A percentile compares a stretch with the other conserved stretches of the same genome.
Evolutionary conservation across 2,888 invertebrate genomes (phyloP).

Genomic region (Aphrophora alni): DNA sequence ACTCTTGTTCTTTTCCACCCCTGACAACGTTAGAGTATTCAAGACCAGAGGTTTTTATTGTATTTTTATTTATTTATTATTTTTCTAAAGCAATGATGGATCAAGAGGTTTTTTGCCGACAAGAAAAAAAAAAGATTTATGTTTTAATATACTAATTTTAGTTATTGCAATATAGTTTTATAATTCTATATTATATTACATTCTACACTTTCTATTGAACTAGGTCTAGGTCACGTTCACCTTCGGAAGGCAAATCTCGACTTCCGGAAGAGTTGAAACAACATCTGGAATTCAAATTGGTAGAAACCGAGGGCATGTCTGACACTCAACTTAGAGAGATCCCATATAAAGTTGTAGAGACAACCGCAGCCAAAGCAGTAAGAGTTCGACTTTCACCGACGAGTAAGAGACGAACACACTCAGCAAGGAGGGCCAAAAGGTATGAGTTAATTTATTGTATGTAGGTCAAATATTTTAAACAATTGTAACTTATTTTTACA

Average conservation of each 20-base stretch:
- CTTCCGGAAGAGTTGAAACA: slow-evolving; percentile 79
- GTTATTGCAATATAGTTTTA: too few relatives aligned
- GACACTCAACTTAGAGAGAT: slow-evolving; percentile 86
- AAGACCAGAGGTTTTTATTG: too few relatives aligned
- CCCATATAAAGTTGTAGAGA: slow-evolving; percentile 85
- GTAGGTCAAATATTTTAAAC: slow-evolving; percentile 1
- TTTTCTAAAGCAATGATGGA: too few relatives aligned
- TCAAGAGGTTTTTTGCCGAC: too few relatives aligned
- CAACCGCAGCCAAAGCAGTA: slow-evolving; percentile 58
- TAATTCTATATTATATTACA: too few relatives aligned
- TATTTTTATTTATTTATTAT: too few relatives aligned
- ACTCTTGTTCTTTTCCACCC: too few relatives aligned
- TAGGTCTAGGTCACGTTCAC: slow-evolving; percentile 70
- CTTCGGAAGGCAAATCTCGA: slow-evolving; percentile 69
- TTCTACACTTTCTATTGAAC: neutral
- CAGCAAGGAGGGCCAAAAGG: slow-evolving; percentile 51
- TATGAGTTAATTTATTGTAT: slow-evolving; percentile 34
- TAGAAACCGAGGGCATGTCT: slow-evolving; percentile 89
- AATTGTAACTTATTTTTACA: neutral
- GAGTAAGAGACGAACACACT: slow-evolving; percentile 34
- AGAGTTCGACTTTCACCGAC: slow-evolving; percentile 50
- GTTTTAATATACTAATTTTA: too few relatives aligned
- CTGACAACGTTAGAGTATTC: too few relatives aligned
- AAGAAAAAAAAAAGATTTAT: too few relatives aligned
- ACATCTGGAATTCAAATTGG: slow-evolving; percentile 85